Evolutionary conservation across 2,797 vertebrate species (phyloP), one percentile per base, ranked within the genome.

Genomic region (Tokudaia muenninki): DNA sequence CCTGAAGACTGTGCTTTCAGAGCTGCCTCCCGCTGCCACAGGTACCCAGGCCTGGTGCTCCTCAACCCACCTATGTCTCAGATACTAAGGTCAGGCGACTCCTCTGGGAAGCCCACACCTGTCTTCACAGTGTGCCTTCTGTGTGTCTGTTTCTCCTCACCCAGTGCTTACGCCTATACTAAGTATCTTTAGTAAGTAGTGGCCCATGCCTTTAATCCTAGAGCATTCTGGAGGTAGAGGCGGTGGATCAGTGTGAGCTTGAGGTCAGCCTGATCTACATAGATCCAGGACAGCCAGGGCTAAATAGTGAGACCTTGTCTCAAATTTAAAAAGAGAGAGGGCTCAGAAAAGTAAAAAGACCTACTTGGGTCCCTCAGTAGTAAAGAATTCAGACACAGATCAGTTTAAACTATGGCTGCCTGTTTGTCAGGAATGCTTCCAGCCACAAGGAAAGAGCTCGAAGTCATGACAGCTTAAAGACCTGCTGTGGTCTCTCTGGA

Each of bases 1-100:
- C 9, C 98, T 99, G 94, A 99, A 99, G 98, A 99, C 99, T 0
- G 99, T 99, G n/a, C 99, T 99, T 70, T 98, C 99, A 0, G 99
- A 99, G 98, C 99, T 99, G 84, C 99, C 99, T 0, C 98, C 99
- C 19, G 98, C 99, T 16, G 98, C 99, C n/a, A 97, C 99, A 98
- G 99, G 99, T 99, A 98, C 97, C 72, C 63, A 29, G 34, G 34
- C 11, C 70, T 47, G 52, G 50, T 21, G 12, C 41, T 57, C 14
- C 19, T 84, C 72, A n/a, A 26, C 67, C 63, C 57, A 65, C 81
- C 31, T 65, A 41, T 26, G 22, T 26, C 79, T 31, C 75, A 77
- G 34, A 90, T 63, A 21, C 50, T 59, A 57, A 67, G 84, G 34
- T 4, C 47, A 55, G 21, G 47, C 17, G 13, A 55, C 52, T 29